Conservation (phyloP, 2,888 invertebrate species). For the Urechis unicinctus region DNA sequence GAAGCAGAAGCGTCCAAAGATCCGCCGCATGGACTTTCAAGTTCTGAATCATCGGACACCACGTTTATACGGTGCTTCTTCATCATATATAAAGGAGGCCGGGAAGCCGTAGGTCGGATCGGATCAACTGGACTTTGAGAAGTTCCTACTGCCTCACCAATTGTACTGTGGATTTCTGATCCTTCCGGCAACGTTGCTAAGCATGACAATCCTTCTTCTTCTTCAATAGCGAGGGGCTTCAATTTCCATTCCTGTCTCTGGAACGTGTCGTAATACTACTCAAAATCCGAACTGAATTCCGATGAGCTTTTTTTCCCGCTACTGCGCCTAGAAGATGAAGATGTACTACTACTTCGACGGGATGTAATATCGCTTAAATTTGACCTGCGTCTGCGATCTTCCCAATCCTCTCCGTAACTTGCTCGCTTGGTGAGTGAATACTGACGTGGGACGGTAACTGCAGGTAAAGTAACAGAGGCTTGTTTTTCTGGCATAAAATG, state of each 20-base stretch:
- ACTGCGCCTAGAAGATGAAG: slow-evolving; percentile 24
- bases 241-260: slow-evolving; percentile 25
- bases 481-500: neutral
- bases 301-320: slow-evolving; percentile 30
- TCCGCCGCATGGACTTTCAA: neutral
- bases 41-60: neutral
- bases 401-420: neutral
- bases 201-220: too few species aligned
- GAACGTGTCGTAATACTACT: slow-evolving; percentile 35
- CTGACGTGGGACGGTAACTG: neutral
- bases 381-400: neutral
- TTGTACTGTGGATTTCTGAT: neutral
- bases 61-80: too few species aligned
- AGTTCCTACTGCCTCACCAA: too few species aligned
- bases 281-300: slow-evolving; percentile 40
- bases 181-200: slow-evolving; percentile 18
- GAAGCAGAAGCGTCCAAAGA: neutral
- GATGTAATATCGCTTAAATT: neutral
- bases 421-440: neutral
- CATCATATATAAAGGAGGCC: too few species aligned
- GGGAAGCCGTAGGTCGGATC: neutral
- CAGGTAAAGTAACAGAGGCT: neutral
- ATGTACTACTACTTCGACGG: neutral
- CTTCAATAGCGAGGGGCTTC: slow-evolving; percentile 33
- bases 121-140: neutral